These are phyloP conservation scores for Scelioninae gen. 1 DNA, from an alignment of 2,888 invertebrate species.

Conservation along the genomic window DNA sequence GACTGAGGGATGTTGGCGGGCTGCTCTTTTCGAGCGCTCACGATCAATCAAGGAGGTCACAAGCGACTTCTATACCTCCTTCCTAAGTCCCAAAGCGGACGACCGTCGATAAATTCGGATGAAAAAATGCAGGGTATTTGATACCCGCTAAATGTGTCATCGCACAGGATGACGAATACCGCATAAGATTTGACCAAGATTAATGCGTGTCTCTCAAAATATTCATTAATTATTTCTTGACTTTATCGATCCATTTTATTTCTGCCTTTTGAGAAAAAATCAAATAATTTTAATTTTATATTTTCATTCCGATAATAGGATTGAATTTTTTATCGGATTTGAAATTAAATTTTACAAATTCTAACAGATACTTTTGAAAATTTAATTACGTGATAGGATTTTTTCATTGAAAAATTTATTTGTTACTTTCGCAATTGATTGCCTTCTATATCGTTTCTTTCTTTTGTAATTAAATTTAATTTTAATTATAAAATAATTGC, in stretches of 20 bases:
- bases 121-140: slow-evolving; percentile 68
- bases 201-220: slow-evolving; percentile 5
- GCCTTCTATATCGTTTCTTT: too few relatives aligned
- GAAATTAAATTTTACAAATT: too few relatives aligned
- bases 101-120: slow-evolving; percentile 60
- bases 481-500: too few relatives aligned
- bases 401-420: too few relatives aligned
- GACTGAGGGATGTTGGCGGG: slow-evolving; percentile 59
- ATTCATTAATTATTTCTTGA: slow-evolving; percentile 29
- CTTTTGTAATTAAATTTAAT: too few relatives aligned
- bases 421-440: too few relatives aligned
- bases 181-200: slow-evolving; percentile 32
- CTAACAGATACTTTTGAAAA: too few relatives aligned
- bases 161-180: slow-evolving; percentile 36
- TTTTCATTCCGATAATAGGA: neutral
- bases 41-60: slow-evolving; percentile 70
- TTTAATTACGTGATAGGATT: too few relatives aligned
- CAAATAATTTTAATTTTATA: too few relatives aligned
- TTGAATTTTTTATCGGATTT: neutral
- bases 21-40: slow-evolving; percentile 60
- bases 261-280: neutral
- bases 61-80: slow-evolving; percentile 22
- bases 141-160: slow-evolving; percentile 58
- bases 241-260: neutral
- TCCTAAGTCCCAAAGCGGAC: slow-evolving; percentile 60